Percentiles rank a stretch among this genome's conserved stretches.
Evolutionary conservation across 2,113 vertebrate species (phyloP).

Genomic region (Gymnogyps californianus): DNA sequence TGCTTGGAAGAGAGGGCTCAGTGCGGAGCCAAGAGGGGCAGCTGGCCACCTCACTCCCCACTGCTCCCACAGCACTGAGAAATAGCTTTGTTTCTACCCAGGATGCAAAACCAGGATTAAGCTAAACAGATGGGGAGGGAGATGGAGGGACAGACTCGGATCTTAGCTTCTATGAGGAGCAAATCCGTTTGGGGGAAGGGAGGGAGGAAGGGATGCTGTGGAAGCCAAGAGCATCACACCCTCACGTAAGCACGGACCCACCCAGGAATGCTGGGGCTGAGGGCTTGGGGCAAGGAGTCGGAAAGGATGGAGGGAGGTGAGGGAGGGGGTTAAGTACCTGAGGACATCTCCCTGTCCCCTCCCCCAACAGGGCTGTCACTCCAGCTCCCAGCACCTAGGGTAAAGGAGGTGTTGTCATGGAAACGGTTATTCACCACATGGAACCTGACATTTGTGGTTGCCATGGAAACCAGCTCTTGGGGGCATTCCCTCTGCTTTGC

Average conservation of each 20-base stretch:
- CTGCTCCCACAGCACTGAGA: background rate
- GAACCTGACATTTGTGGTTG: slow-evolving; percentile 82
- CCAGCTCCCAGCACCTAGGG: slow-evolving; percentile 74
- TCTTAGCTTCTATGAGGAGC: background rate
- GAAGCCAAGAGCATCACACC: background rate
- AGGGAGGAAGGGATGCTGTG: background rate
- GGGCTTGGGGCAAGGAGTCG: background rate
- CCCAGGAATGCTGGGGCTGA: background rate
- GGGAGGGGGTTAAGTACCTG: slow-evolving; percentile 17
- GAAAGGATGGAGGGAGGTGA: background rate
- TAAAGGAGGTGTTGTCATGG: slow-evolving; percentile 77
- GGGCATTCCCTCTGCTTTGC: slow-evolving; percentile 72
- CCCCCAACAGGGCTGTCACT: slow-evolving; percentile 61
- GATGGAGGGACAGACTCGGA: background rate
- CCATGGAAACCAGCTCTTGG: slow-evolving; percentile 78
- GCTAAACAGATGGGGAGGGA: slow-evolving; percentile 22
- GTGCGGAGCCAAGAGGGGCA: background rate
- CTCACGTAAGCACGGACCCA: background rate
- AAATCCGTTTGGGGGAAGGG: background rate
- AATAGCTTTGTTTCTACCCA: background rate
- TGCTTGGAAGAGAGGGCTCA: background rate
- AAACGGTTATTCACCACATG: slow-evolving; percentile 78
- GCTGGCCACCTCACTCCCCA: background rate
- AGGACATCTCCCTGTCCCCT: slow-evolving; percentile 29
- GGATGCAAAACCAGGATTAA: background rate